A percentile compares a stretch with the other conserved stretches of the same genome.
phyloP scores from a whole-genome alignment of 2,113 vertebrate genomes.

The Mustelus asterias region DNA sequence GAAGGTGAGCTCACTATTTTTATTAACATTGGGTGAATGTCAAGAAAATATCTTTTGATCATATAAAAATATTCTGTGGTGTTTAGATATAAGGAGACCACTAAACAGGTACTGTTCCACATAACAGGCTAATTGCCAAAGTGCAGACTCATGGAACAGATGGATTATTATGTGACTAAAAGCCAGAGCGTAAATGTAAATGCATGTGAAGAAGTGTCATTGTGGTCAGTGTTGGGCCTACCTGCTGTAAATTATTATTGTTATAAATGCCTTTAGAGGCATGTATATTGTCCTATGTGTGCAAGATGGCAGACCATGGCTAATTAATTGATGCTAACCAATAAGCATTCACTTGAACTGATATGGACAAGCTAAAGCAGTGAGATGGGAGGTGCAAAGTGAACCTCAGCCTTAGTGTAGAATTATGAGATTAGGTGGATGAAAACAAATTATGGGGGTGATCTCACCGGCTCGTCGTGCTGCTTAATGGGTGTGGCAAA shows the following conservation, averaged over 20 bases:
- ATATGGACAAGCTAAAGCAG: background rate
- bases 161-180: background rate
- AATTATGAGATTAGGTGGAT: background rate
- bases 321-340: background rate
- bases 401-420: background rate
- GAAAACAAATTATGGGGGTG: background rate
- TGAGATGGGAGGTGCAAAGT: background rate
- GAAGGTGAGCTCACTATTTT: conserved; percentile 55
- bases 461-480: too few relatives aligned
- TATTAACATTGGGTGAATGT: background rate
- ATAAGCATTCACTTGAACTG: background rate
- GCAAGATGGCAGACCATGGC: background rate
- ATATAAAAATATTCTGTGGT: background rate
- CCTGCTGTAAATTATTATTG: background rate
- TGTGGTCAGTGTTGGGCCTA: background rate
- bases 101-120: background rate
- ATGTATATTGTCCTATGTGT: background rate
- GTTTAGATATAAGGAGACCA: background rate
- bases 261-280: background rate
- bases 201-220: background rate
- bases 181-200: background rate
- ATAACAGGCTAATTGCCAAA: background rate
- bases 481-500: too few relatives aligned
- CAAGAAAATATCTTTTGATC: background rate
- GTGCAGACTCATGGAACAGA: background rate